Percentiles rank a stretch among this genome's conserved stretches.
These are phyloP conservation scores for Trichogramma pretiosum DNA, from an alignment of 1,140 invertebrate genomes.

Conservation along the genomic window DNA sequence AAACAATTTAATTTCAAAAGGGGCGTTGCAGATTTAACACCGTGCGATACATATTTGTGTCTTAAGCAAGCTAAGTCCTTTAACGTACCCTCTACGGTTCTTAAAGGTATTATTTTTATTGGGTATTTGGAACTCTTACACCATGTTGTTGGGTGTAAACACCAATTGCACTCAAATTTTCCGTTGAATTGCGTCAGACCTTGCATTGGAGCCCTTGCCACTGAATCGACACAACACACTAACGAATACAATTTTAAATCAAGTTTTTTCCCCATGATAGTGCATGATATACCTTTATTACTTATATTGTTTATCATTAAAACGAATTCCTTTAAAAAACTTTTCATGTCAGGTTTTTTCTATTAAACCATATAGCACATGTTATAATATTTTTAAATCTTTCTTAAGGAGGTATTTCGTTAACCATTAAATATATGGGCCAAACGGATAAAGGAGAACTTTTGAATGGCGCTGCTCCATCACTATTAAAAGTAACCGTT, in stretches of 20 bases:
- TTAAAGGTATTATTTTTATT: background rate
- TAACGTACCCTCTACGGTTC: background rate
- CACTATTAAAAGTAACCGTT: conserved; percentile 7
- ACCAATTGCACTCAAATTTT: conserved; percentile 5
- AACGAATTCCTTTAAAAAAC: conserved; percentile 6
- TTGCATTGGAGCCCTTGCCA: conserved; percentile 7
- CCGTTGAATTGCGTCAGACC: conserved; percentile 12
- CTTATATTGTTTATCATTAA: conserved; percentile 1
- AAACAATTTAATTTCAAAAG: conserved; percentile 7
- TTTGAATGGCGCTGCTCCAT: conserved; percentile 10
- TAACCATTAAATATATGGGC: conserved; percentile 9
- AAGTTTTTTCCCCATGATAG: background rate
- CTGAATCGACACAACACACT: conserved; percentile 1
- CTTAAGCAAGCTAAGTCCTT: background rate
- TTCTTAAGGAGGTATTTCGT: conserved; percentile 8
- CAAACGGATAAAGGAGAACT: conserved; percentile 7
- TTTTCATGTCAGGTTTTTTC: conserved; percentile 6
- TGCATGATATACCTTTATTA: conserved; percentile 1
- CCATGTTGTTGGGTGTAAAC: conserved; percentile 4
- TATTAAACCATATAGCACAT: conserved; percentile 5
- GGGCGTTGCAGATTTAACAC: background rate
- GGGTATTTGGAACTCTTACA: background rate
- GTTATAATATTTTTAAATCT: background rate
- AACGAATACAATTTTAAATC: conserved; percentile 3
- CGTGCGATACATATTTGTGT: background rate